Base-by-base conservation (phyloP, 2,797 vertebrate genomes). In the Fundulus diaphanus region DNA sequence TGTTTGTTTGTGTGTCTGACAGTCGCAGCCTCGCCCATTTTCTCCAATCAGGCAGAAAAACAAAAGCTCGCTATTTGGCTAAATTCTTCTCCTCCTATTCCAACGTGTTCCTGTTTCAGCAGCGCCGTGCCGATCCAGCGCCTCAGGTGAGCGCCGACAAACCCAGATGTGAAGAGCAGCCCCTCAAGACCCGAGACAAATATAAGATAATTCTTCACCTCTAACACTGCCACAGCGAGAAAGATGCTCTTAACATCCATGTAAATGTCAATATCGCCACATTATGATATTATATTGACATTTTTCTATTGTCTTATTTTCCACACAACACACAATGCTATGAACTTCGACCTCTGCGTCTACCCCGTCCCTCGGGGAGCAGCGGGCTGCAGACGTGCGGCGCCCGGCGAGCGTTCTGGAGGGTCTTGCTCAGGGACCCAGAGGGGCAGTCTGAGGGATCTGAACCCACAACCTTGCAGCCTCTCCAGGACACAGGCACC, bases 11-110 rank as follows among this genome's bases (percentile, higher is more conserved):
- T 73, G 77, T 51, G 70, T 63, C 51, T 72, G 67, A 80, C 76
- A 82, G 85, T 86, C 84, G 52, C 84, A 82, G 82, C 79, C 84
- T 87, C 74, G 74, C 78, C 87, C 77, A 65, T 88, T 88, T 88
- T 85, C 86, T 85, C 86, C 85, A 89, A 92, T 91, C 90, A 89
- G 80, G 79, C 68, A 77, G 77, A 84, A 88, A 92, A 90, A 92
- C 86, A 90, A 90, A 88, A 87, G 85, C 77, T 79, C 88, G 83
- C 74, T 85, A 84, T 82, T 90, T 80, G 84, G 86, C 81, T 78
- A 89, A 90, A 92, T 92, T 90, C 89, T 90, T 88, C 68, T 54
- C 54, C 63, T 72, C 73, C 73, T 4, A 76, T 65, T 78, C 56
- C 73, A 73, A 75, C 33, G 22, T 2, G 7, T 22, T 61, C 33